Base-by-base conservation (phyloP, 2,113 vertebrate species). In the Lates calcarifer region DNA sequence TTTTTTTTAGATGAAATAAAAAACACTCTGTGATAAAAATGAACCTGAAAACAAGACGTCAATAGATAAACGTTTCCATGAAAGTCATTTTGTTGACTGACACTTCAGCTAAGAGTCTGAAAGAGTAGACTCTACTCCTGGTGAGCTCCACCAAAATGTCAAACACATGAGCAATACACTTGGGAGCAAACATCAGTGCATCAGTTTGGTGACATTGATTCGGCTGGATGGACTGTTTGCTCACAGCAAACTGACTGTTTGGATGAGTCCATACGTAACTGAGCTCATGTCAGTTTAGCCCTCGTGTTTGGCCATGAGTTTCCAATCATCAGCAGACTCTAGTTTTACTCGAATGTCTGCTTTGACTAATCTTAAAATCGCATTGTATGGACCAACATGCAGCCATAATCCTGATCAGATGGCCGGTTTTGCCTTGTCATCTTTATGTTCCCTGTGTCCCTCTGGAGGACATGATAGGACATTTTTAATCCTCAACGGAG, bases 401-500 rank as follows among this genome's bases (percentile, higher is more conserved):
- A 28, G 47, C 51, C 28, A 29, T 79, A 75, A 86, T 81, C 75
- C 77, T n/a, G 28, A 57, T 84, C 77, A 51, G 57, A 69, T n/a
- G 14, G 18, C 14, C 0, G 3, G 45, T 56, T 66, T 74, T 35
- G 49, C 47, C 58, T 8, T 3, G 37, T 74, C 67, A 15, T 82
- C 82, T 76, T 41, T 85, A 47, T 68, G 53, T 56, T 35, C 45
- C 67, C 74, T 3, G 37, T 74, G 71, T 74, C 37, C 41, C 60
- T 63, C 31, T 60, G 24, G 10, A 53, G 45, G n/a, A 70, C 61
- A 41, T 69, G 43, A 75, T 28, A 11, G 71, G 35, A 47, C 63
- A 61, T 9, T 70, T 70, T 45, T 66, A 87, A 84, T 75, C 83
- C 78, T 81, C 37, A 28, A 24, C 83, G 61, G 58, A 81, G 47